Base-by-base conservation (phyloP, 2,113 vertebrate species). In the Rhinogobius similis region DNA sequence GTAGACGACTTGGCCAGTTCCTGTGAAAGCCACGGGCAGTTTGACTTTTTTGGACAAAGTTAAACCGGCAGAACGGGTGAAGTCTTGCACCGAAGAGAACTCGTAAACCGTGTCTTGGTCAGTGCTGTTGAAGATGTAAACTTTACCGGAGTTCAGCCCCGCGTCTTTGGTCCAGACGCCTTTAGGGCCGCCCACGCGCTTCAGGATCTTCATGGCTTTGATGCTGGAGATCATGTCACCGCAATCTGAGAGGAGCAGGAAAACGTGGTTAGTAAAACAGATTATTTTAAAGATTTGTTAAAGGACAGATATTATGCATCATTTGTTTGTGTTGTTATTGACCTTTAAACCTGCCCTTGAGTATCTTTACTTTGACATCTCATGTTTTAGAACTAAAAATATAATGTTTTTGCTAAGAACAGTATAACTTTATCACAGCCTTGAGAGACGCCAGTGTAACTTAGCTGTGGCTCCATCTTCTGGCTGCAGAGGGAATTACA, bases 141-240 rank as follows among this genome's bases (percentile, higher is more conserved):
- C 92, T 91, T 95, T 97, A 77, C 96, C 95, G 0, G 93, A 88
- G 38, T 67, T 88, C 0, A 68, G 52, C 65, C 72, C 75, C 29
- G 92, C 91, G 24, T 99, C 98, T 89, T 95, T 98, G 84, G 95
- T 96, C 98, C 98, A 99, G 46, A 93, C 93, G 48, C 98, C 98
- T 0, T 94, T 91, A 2, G 92, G 1, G 14, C 94, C 93, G 9
- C 97, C 97, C 0, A 95, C 93, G 21, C 95, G 90, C 89, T 98
- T 98, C 72, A 98, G 77, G 79, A 99, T 97, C 93, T 99, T 98
- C 97, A 99, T 97, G 84, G 96, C 95, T 77, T 95, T 96, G 79
- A 99, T 92, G 3, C 92, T 96, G 44, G 95, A 94, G 59, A 99
- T 94, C 81, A 97, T 96, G 87, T 98, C 95, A 0, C 93, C 93